These are phyloP conservation scores for Clarias batrachus DNA, from an alignment of 2,113 vertebrate genomes.

Conservation along the genomic window DNA sequence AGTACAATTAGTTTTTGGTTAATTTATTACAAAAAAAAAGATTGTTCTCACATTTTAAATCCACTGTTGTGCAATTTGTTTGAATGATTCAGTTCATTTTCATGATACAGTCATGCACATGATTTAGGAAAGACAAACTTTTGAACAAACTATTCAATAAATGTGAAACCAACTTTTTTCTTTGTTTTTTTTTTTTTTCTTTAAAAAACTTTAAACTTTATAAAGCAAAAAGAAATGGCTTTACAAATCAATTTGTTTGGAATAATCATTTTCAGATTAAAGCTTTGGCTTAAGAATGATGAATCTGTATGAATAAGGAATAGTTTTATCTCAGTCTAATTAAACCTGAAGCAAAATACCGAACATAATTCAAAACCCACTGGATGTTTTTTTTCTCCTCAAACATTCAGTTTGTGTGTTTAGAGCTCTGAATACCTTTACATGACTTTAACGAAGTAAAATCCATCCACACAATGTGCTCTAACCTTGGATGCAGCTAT, in stretches of 20 bases:
- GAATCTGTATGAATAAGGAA: neutral
- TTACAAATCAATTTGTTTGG: neutral
- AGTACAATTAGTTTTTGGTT: too few species aligned
- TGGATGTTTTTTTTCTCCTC: neutral
- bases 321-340: neutral
- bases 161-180: too few species aligned
- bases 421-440: constrained; percentile 57
- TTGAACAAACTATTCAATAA: too few species aligned
- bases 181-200: neutral
- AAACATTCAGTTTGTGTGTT: neutral
- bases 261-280: neutral
- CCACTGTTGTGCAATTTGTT: too few species aligned
- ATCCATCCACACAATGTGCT: neutral
- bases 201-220: neutral
- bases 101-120: too few species aligned
- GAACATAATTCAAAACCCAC: neutral
- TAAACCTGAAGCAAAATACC: neutral
- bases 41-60: too few species aligned
- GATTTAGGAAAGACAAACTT: too few species aligned
- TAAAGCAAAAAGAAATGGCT: neutral
- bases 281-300: neutral
- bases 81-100: too few species aligned
- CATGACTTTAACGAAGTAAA: constrained; percentile 59
- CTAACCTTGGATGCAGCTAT: neutral
- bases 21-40: too few species aligned